A percentile compares a stretch with the other conserved stretches of the same genome.
Evolutionary conservation across 2,888 invertebrate genomes (phyloP).

Genomic region (Carabus problematicus): DNA sequence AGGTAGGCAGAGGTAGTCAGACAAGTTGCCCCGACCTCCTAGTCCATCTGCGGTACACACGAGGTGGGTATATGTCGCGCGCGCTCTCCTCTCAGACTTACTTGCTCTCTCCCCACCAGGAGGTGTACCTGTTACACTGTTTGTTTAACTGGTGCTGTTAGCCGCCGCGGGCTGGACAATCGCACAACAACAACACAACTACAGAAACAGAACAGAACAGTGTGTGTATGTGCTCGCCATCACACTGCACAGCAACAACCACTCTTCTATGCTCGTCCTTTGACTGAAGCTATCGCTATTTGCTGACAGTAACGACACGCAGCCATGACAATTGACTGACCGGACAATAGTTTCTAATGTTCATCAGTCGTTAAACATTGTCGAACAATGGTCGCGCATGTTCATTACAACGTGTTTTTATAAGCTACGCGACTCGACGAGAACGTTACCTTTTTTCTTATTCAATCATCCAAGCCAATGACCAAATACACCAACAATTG

Average conservation of each 20-base stretch:
- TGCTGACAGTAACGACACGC: constrained; percentile 39
- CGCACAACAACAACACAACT: constrained; percentile 1
- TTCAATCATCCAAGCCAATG: no score
- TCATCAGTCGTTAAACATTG: constrained; percentile 52
- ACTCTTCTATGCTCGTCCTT: constrained; percentile 7
- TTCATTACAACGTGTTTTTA: constrained; percentile 52
- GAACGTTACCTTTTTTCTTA: no score
- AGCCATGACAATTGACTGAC: constrained; percentile 54
- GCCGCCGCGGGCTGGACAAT: constrained; percentile 4
- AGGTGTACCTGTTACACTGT: constrained; percentile 41
- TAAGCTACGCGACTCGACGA: constrained; percentile 12
- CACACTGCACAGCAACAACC: neutral
- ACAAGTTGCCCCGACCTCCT: constrained; percentile 15
- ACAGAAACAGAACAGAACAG: neutral
- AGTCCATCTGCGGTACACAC: constrained; percentile 19
- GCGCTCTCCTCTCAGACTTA: constrained; percentile 9
- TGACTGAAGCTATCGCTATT: constrained; percentile 37
- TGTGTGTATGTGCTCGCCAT: neutral
- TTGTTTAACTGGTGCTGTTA: constrained; percentile 24
- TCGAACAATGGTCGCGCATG: constrained; percentile 55
- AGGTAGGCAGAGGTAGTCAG: constrained; percentile 40
- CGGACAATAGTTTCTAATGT: constrained; percentile 56
- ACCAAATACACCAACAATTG: neutral
- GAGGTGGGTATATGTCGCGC: neutral
- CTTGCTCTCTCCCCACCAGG: constrained; percentile 26